A percentile compares a stretch with the other conserved stretches of the same genome.
Conservation (phyloP, 2,797 vertebrate genomes). For the Falco concolor region DNA sequence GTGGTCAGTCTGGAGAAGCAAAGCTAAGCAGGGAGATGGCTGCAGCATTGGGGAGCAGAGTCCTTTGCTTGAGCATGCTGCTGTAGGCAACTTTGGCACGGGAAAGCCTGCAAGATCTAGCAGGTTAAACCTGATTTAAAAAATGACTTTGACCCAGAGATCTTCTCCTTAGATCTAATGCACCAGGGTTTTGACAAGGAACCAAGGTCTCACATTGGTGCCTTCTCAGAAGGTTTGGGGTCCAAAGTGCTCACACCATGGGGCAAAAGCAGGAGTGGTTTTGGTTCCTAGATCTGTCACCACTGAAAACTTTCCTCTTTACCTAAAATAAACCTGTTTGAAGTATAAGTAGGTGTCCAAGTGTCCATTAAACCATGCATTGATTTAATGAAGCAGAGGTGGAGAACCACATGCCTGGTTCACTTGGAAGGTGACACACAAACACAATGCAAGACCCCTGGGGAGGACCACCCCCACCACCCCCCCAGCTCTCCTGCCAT, state of each 20-base stretch:
- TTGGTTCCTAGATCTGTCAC: neutral
- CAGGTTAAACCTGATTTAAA: neutral
- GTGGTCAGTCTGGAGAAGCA: neutral
- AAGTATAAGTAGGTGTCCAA: neutral
- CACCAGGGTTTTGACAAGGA: neutral
- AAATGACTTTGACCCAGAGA: neutral
- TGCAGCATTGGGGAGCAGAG: neutral
- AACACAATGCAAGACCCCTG: neutral
- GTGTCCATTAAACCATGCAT: no score
- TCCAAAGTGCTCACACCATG: neutral
- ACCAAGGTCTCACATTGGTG: fast-evolving
- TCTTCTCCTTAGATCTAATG: neutral
- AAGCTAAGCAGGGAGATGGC: neutral
- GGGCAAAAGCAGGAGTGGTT: neutral
- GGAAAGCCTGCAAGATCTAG: neutral
- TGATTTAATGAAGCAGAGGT: neutral
- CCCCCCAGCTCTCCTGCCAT: neutral
- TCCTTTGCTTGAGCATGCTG: fast-evolving
- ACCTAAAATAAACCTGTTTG: neutral
- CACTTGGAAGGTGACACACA: neutral
- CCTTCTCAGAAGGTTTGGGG: neutral
- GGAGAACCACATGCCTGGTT: neutral
- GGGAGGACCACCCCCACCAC: neutral
- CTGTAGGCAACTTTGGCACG: neutral
- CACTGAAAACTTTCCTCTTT: neutral